Base-by-base conservation (phyloP, 2,113 vertebrate species). In the Trogon melanurus region DNA sequence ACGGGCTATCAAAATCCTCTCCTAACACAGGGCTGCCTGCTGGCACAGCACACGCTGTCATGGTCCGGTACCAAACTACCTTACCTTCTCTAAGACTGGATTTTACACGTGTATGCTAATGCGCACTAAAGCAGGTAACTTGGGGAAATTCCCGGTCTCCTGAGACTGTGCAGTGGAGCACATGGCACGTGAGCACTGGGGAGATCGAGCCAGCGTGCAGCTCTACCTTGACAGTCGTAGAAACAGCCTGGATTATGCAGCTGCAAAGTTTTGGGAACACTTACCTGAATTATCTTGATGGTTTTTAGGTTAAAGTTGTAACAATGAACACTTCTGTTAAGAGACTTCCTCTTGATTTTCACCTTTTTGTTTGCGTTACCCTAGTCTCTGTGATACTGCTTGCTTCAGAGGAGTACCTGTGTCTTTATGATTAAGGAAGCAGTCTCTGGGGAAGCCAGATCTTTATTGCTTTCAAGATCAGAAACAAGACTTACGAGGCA, bases 41-140 rank as follows among this genome's bases (percentile, higher is more conserved):
- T 0, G 2, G 47, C 22, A 25, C 75, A 18, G 58, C 11, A 11
- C 51, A 5, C 0, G 0, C 36, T 70, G 20, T 56, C 29, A 16
- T 2, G 3, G 65, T 38, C 51, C 45, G 29, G 47, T 18, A 20
- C 51, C 36, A 69, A 85, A 36, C 72, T 67, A 23, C 51, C 15
- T 45, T 61, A 22, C 34, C 30, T 58, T n/a, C 23, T 14, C 5
- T 50, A 44, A 51, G 6, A 11, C 4, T 15, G 16, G 45, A 2
- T 22, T 76, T 88, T 30, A 8, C 25, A 30, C 34, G 2, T 5
- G 1, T 10, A 21, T 3, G 2, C 7, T 50, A 70, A 17, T 19
- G 19, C 9, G 5, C 34, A 3, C 26, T 41, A n/a, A 50, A 41
- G 51, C 36, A 84, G 45, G 69, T 61, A 29, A 7, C 38, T 50